A percentile compares a stretch with the other conserved stretches of the same genome.
Conservation (phyloP, 2,113 vertebrate genomes). For the Xyrauchen texanus region DNA sequence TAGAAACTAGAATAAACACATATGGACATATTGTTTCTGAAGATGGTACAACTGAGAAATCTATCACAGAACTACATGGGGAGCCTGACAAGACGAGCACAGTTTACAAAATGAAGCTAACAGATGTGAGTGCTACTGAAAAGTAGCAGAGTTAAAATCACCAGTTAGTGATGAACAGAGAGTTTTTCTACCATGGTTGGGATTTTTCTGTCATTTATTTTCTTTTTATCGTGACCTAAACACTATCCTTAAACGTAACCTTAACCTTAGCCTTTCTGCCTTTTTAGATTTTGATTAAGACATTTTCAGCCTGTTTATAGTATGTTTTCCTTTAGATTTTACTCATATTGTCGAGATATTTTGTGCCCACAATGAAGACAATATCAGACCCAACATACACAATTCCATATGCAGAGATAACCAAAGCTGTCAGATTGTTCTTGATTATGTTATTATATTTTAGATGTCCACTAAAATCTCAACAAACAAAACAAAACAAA, state of each 20-base stretch:
- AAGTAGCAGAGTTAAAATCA: background rate
- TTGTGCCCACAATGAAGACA: no score
- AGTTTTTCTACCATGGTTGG: no score
- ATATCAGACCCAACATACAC: slow-evolving; percentile 20
- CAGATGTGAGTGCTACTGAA: slow-evolving; percentile 43
- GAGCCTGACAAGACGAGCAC: background rate
- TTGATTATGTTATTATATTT: no score
- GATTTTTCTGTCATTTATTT: no score
- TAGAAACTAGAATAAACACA: slow-evolving; percentile 40
- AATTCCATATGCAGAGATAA: slow-evolving; percentile 36
- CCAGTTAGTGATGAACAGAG: background rate
- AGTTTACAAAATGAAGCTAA: slow-evolving; percentile 36
- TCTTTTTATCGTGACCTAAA: no score
- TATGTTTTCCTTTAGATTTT: no score
- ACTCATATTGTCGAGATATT: no score
- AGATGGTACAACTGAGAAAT: slow-evolving; percentile 41
- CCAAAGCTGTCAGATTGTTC: background rate
- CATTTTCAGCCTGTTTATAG: no score
- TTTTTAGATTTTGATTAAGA: no score
- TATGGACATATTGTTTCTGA: slow-evolving; percentile 18
- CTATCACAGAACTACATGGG: slow-evolving; percentile 16
- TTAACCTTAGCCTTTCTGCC: no score
- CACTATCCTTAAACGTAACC: no score
- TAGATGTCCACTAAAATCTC: background rate
- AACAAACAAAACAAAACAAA: slow-evolving; percentile 11